Base-by-base conservation (phyloP, 2,888 invertebrate genomes). In the Agrochola lychnidis region DNA sequence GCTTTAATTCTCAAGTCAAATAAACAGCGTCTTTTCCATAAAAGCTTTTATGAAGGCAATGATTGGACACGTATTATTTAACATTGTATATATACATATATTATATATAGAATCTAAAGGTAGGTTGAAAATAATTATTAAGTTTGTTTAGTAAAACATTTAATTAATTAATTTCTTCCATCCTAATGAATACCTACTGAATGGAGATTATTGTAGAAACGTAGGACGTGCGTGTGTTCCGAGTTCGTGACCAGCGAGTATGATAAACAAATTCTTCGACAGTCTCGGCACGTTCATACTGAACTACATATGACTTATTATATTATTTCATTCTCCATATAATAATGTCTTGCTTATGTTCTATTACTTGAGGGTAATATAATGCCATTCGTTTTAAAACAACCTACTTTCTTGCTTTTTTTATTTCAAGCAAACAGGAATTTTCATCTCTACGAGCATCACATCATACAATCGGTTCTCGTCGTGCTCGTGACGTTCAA, bases 201-300 rank as follows among this genome's bases (percentile, higher is more conserved):
- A 68, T 56, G 25, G 14, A 73, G 67, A 73, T 78, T 75, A 75
- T 71, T 76, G 70, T 81, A 70, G 70, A 78, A 74, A 76, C 78
- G 51, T 77, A 64, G 67, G 66, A 73, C 73, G 85, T 84, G 85
- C 72, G 70, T 78, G 78, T 76, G 84, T 76, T 76, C 72, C 67
- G 76, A 89, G 91, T 92, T 94, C 95, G 94, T 95, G 96, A 94
- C 93, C 88, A 89, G 94, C 79, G 89, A 89, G 81, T 87, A 73
- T 87, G 84, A 91, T 92, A 91, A 91, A 91, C 83, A 85, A 84
- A 89, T 90, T 88, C 89, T 88, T 91, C 90, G 85, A 85, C 84
- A 94, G 89, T 93, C 92, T 70, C 80, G 83, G 89, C 95, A 94
- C 95, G 95, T 94, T 88, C 90, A 75, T 86, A 86, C 80, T 87